These are phyloP conservation scores for Schizotus pectinicornis DNA, from an alignment of 2,888 invertebrate genomes.

Conservation along the genomic window DNA sequence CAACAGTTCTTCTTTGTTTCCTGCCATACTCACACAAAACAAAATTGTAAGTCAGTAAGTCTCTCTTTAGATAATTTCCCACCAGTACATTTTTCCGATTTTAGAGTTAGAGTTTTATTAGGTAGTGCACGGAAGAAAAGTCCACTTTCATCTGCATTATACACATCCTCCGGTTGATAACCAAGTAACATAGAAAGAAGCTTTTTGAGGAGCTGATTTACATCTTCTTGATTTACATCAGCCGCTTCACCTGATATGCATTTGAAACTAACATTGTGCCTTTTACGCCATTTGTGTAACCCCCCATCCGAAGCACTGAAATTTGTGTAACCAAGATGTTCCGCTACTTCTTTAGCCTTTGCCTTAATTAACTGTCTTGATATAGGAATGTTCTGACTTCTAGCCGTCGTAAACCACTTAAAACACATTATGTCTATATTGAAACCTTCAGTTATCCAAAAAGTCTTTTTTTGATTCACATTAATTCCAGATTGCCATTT, in stretches of 20 bases:
- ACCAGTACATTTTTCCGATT: slow-evolving; percentile 39
- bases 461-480: slow-evolving; percentile 13
- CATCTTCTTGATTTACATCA: slow-evolving; percentile 34
- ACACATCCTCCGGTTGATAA: slow-evolving; percentile 31
- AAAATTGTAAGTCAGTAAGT: slow-evolving; percentile 40
- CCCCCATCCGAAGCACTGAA: slow-evolving; percentile 37
- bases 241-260: slow-evolving; percentile 36
- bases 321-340: slow-evolving; percentile 22
- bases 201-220: slow-evolving; percentile 31
- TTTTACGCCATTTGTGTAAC: slow-evolving; percentile 32
- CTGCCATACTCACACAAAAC: slow-evolving; percentile 37
- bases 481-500: no score
- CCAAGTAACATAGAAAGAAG: slow-evolving; percentile 26
- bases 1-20: slow-evolving; percentile 34
- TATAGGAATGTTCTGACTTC: slow-evolving; percentile 27
- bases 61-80: slow-evolving; percentile 43
- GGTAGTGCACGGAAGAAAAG: slow-evolving; percentile 43
- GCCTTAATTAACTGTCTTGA: slow-evolving; percentile 22
- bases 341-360: slow-evolving; percentile 36
- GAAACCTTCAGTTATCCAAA: slow-evolving; percentile 18
- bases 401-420: slow-evolving; percentile 26
- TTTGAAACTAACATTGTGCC: slow-evolving; percentile 38
- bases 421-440: slow-evolving; percentile 29
- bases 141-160: slow-evolving; percentile 43
- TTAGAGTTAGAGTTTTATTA: slow-evolving; percentile 41